Evolutionary conservation across 2,797 vertebrate genomes (phyloP).

Genomic region (Chaunax sp.): DNA sequence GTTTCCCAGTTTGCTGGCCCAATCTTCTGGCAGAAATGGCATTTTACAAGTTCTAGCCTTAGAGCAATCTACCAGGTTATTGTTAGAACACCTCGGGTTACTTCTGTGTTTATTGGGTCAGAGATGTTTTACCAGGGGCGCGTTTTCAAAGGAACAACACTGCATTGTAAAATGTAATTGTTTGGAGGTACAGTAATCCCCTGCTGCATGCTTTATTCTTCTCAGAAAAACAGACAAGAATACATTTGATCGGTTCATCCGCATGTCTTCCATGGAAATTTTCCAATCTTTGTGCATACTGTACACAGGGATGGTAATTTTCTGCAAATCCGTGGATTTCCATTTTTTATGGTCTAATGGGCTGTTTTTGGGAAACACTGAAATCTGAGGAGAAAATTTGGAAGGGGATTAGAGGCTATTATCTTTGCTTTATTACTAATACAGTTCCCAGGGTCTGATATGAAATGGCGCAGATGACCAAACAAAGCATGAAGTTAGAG

Average conservation of each 20-base stretch:
- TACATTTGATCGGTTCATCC: conserved; percentile 52
- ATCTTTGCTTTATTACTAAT: too few species aligned
- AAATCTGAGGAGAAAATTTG: too few species aligned
- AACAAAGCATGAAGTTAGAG: too few species aligned
- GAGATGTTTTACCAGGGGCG: conserved; percentile 33
- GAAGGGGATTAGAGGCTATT: too few species aligned
- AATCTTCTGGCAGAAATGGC: conserved; percentile 46
- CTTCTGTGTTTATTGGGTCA: conserved; percentile 46
- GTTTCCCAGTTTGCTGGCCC: conserved; percentile 57
- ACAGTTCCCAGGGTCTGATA: too few species aligned
- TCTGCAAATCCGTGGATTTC: too few species aligned
- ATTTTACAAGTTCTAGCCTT: conserved; percentile 53
- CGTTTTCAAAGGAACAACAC: conserved; percentile 48
- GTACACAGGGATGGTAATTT: too few species aligned
- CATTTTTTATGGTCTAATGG: too few species aligned
- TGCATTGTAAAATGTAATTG: conserved; percentile 61
- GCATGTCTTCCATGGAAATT: too few species aligned
- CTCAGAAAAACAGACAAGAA: conserved; percentile 61
- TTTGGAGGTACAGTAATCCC: conserved; percentile 68
- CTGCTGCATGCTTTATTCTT: conserved; percentile 53
- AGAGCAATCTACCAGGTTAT: conserved; percentile 58
- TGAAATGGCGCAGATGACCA: too few species aligned
- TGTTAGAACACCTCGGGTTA: conserved; percentile 58
- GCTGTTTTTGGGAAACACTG: too few species aligned
- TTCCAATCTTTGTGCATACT: too few species aligned